A percentile compares a stretch with the other conserved stretches of the same genome.
Conservation (phyloP, 2,888 invertebrate genomes). For the Sarcophaga rosellei region DNA sequence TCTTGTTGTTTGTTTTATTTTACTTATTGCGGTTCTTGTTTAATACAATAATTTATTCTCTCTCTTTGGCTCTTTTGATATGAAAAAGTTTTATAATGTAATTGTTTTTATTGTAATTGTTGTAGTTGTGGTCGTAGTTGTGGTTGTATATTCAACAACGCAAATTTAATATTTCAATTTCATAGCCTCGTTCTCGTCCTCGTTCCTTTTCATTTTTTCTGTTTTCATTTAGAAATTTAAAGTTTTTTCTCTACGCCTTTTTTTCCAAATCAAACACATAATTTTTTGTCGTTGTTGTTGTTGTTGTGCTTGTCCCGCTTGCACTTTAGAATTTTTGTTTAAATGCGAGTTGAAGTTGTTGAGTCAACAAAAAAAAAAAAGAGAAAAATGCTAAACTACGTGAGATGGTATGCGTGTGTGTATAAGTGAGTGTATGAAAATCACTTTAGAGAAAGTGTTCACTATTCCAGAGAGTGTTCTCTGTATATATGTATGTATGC, state of each 20-base stretch:
- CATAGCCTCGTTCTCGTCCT: slow-evolving; percentile 20
- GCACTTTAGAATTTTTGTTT: slow-evolving; percentile 9
- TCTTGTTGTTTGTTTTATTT: too few relatives aligned
- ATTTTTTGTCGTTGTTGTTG: background rate
- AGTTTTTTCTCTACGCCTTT: background rate
- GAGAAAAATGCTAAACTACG: background rate
- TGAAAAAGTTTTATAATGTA: slow-evolving; percentile 16
- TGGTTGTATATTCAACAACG: background rate
- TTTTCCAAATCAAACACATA: background rate
- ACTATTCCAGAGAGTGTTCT: slow-evolving; percentile 4
- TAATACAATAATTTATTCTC: too few relatives aligned
- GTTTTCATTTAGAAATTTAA: slow-evolving; percentile 20
- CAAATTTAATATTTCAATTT: slow-evolving; percentile 51
- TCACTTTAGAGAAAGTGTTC: slow-evolving; percentile 48
- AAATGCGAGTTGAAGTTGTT: slow-evolving; percentile 19
- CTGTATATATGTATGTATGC: background rate
- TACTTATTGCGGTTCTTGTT: too few relatives aligned
- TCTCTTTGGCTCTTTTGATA: too few relatives aligned
- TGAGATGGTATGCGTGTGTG: background rate
- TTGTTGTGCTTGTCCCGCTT: background rate
- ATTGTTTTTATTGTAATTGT: background rate
- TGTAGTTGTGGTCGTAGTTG: background rate
- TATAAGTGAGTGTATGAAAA: slow-evolving; percentile 20
- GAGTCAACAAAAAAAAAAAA: background rate
- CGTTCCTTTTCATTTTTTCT: background rate